These are phyloP conservation scores for Drosophila melanosoma DNA, from an alignment of 2,888 invertebrate species.

Conservation along the genomic window DNA sequence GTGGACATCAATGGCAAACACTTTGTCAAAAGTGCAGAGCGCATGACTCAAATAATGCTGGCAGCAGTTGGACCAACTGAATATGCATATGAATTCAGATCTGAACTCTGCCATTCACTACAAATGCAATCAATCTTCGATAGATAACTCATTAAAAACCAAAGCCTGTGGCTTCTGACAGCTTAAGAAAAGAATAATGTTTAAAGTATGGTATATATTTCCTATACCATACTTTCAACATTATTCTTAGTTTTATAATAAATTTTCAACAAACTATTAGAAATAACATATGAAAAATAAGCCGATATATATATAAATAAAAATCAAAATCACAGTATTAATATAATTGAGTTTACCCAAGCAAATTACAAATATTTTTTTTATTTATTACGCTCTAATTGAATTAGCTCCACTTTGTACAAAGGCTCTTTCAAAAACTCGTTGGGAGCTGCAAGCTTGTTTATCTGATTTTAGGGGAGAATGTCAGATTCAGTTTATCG, in stretches of 20 bases:
- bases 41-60: conserved; percentile 69
- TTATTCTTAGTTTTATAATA: not conserved
- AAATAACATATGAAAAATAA: not conserved
- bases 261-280: not conserved
- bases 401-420: conserved; percentile 17
- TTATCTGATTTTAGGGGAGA: conserved; percentile 22
- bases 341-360: not conserved
- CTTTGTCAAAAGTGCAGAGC: conserved; percentile 72
- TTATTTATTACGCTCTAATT: conserved; percentile 5
- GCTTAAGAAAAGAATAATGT: not conserved
- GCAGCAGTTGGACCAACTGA: conserved; percentile 30
- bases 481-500: conserved; percentile 32
- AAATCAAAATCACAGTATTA: not conserved
- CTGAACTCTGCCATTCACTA: conserved; percentile 12
- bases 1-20: conserved; percentile 62
- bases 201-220: not conserved
- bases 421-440: not conserved
- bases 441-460: conserved; percentile 17
- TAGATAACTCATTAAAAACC: conserved; percentile 51
- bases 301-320: not conserved
- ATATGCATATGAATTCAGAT: conserved; percentile 47
- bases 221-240: too few species aligned
- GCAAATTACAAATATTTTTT: not conserved
- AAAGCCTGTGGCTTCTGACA: not conserved
- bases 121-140: conserved; percentile 52